Evolutionary conservation across 2,888 invertebrate genomes (phyloP), one percentile per base, ranked within the genome.

Genomic region (Conops quadrifasciatus): DNA sequence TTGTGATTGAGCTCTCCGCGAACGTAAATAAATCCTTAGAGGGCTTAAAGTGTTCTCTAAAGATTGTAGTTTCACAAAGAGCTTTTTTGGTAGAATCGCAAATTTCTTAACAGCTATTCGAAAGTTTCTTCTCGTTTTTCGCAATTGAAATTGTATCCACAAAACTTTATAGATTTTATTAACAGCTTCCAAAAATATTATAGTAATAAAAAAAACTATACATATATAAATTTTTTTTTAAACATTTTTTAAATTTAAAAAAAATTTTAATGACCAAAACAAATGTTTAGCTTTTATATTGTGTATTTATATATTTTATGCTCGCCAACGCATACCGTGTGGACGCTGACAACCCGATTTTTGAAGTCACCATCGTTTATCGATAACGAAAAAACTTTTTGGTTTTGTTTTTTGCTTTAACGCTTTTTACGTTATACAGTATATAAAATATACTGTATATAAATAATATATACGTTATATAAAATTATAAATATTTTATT

Each of bases 291-390:
- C 60, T 68, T 68, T 68, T 26, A 47, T 60, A 68, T 60, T 53
- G 11, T 21, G 24, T 19, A 49, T 53, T 53, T 53, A 62, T 62
- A 62, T 62, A 60, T 67, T 60, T 68, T n/a, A 51, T 62, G 68
- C 68, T 68, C 51, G 24, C 68, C 49, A 62, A 65, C 70, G 70
- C 62, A 67, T 69, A 72, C 59, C 45, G 64, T 64, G 59, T 73
- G 71, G 71, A 74, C 69, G 70, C 70, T 77, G 79, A 75, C 79
- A 77, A 79, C 70, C 63, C 59, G 73, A 75, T 79, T 80, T 79
- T 80, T 80, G 79, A 58, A 58, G 58, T 58, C 58, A 58, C 21
- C 58, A 26, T 15, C 30, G 30, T 15, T n/a, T 36, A 36, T 28
- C 28, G 13, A 62, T 43, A 45, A 36, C 4, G 4, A 36, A 36